Percentiles rank a stretch among this genome's conserved stretches.
Conservation (phyloP, 2,888 invertebrate species). For the Nasonia oneida region DNA sequence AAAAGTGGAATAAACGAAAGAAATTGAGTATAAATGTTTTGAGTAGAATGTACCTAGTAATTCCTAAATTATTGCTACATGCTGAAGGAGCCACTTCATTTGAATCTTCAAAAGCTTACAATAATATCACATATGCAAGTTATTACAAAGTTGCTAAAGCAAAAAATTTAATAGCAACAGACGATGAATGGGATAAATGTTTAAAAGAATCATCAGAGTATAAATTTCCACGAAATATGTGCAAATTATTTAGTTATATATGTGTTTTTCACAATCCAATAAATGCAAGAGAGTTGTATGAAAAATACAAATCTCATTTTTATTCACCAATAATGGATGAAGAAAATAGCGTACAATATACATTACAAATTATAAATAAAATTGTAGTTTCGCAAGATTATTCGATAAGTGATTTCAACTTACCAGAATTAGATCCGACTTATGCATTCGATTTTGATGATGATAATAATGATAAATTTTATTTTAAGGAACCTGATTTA, state of each 20-base stretch:
- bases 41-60: no score
- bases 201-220: slow-evolving; percentile 46
- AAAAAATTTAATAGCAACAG: slow-evolving; percentile 23
- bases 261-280: slow-evolving; percentile 54
- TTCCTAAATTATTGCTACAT: background rate
- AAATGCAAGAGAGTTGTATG: slow-evolving; percentile 50
- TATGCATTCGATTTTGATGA: no score
- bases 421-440: no score
- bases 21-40: no score
- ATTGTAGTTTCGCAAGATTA: background rate
- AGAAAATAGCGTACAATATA: background rate
- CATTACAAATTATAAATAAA: slow-evolving; percentile 11
- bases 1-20: slow-evolving; percentile 46
- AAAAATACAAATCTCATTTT: slow-evolving; percentile 51
- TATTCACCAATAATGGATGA: slow-evolving; percentile 39
- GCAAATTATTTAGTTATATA: slow-evolving; percentile 51
- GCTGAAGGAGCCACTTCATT: background rate
- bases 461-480: no score
- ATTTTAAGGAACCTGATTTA: no score
- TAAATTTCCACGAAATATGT: slow-evolving; percentile 50
- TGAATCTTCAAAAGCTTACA: background rate
- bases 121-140: background rate
- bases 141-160: background rate
- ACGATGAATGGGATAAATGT: slow-evolving; percentile 57
- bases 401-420: background rate